Base-by-base conservation (phyloP, 2,888 invertebrate genomes). In the Allacma fusca region DNA sequence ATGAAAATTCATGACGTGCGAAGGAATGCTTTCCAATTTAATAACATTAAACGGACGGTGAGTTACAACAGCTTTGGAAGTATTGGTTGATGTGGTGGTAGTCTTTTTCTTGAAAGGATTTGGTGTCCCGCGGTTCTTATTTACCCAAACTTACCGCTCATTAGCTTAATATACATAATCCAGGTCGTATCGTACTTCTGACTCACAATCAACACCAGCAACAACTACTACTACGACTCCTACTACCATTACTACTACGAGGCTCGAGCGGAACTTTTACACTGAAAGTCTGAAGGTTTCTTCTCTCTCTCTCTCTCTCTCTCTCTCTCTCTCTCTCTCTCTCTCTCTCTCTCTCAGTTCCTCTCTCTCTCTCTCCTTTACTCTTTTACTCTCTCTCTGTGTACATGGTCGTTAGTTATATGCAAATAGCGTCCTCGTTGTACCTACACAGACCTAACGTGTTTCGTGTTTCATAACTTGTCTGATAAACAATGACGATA, bases 1-100 rank as follows among this genome's bases (percentile, higher is more conserved):
- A 50, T 50, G 50, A n/a, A 50, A 50, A 50, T 50, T 5, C 50
- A 50, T 50, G 50, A 50, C 50, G 50, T 50, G 50, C 50, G 50
- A 50, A 50, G 50, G 50, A 50, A 50, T 50, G 50, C n/a, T 50
- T 50, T 50, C 50, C n/a, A 50, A n/a, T 50, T 13, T 50, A 50
- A 50, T 50, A 50, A 50, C n/a, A 50, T 50, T 50, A 50, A 50
- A 50, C n/a, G 50, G 50, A 50, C 50, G 50, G n/a, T n/a, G 50
- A 50, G 50, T 50, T 50, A 19, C 50, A 50, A 50, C 9, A 16
- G n/a, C 50, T 34, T 34, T 34, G 16, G 50, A n/a, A 50, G 50
- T n/a, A 50, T 50, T 50, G 34, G 16, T 50, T 50, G 50, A 2
- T 50, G 9, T 50, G 4, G 50, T 50, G 4, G 16, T 50, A 50